Evolutionary conservation across 2,888 invertebrate species (phyloP).

Genomic region (Mythimna pallens): DNA sequence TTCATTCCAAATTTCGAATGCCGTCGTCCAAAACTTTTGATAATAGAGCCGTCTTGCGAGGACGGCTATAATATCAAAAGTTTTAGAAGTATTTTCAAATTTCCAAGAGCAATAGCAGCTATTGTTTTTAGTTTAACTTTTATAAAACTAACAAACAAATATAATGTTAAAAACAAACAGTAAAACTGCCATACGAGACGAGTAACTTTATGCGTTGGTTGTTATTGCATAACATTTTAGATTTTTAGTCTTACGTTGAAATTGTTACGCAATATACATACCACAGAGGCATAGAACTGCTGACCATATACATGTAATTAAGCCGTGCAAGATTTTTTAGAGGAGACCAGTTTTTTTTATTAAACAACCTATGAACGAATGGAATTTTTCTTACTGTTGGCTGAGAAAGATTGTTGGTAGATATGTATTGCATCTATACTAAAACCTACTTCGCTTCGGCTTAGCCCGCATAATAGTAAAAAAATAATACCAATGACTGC

Average conservation of each 20-base stretch:
- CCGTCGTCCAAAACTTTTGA: background rate
- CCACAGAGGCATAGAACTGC: background rate
- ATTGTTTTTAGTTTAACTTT: background rate
- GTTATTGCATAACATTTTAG: slow-evolving; percentile 47
- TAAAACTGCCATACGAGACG: background rate
- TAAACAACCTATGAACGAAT: background rate
- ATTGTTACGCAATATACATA: slow-evolving; percentile 31
- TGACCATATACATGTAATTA: slow-evolving; percentile 15
- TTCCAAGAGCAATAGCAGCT: background rate
- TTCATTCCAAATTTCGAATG: too few relatives aligned
- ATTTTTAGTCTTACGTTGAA: slow-evolving; percentile 12
- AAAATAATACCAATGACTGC: too few relatives aligned
- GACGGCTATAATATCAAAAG: too few relatives aligned
- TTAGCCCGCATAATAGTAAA: too few relatives aligned
- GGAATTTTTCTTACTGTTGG: background rate
- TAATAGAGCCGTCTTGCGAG: too few relatives aligned
- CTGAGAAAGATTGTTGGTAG: background rate
- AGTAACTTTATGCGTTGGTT: background rate
- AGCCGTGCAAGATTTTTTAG: background rate
- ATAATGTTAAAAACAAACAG: slow-evolving; percentile 5
- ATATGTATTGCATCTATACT: background rate
- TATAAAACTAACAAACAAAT: background rate
- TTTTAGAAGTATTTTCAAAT: too few relatives aligned
- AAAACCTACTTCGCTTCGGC: too few relatives aligned
- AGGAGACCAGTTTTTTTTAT: slow-evolving; percentile 28